Percentiles rank a stretch among this genome's conserved stretches.
Evolutionary conservation across 2,113 vertebrate genomes (phyloP).

Genomic region (Orycteropus afer): DNA sequence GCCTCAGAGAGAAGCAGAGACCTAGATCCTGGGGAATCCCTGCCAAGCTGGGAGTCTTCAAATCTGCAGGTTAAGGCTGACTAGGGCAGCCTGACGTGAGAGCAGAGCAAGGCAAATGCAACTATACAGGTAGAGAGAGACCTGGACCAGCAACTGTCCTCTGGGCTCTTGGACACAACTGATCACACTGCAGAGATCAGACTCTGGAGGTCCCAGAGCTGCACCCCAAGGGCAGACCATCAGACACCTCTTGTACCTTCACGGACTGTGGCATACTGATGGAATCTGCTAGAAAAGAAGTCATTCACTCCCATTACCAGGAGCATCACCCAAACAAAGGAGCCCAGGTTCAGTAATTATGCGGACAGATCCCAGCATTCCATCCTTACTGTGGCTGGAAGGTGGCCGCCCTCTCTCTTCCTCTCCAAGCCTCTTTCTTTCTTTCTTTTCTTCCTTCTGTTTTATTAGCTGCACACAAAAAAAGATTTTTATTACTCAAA

Average conservation of each 20-base stretch:
- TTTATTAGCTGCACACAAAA: slow-evolving; percentile 78
- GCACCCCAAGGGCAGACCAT: not conserved
- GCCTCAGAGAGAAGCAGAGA: not conserved
- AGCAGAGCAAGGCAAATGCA: not conserved
- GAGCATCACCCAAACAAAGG: not conserved
- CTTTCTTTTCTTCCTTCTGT: slow-evolving; percentile 55
- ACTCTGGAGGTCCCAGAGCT: not conserved
- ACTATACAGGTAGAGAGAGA: not conserved
- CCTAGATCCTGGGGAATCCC: not conserved
- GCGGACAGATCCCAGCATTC: not conserved
- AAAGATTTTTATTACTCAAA: slow-evolving; percentile 87
- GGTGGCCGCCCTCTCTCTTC: not conserved
- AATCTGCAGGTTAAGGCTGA: not conserved
- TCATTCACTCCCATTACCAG: not conserved
- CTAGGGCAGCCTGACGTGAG: not conserved
- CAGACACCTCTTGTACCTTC: not conserved
- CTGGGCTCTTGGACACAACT: not conserved
- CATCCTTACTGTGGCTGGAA: slow-evolving; percentile 3
- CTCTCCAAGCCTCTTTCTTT: slow-evolving; percentile 24
- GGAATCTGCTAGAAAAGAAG: not conserved
- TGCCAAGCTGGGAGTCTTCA: not conserved
- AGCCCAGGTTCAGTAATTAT: not conserved
- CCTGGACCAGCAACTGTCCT: not conserved
- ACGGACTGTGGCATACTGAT: too few relatives aligned
- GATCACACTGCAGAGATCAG: not conserved